Evolutionary conservation across 2,888 invertebrate genomes (phyloP).

Genomic region (Mythimna pallens): DNA sequence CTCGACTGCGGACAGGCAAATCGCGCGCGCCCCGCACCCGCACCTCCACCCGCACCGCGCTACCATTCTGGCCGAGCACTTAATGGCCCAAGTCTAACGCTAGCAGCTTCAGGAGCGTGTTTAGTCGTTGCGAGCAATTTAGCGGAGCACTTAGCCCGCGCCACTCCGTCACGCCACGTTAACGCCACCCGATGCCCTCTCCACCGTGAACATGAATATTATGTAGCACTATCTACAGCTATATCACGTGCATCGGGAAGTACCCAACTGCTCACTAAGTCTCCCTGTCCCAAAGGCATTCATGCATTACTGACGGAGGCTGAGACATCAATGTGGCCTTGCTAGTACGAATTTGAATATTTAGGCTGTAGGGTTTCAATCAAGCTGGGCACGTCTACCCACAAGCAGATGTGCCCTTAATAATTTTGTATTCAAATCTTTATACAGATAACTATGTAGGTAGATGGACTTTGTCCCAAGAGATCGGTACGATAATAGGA

Average conservation of each 20-base stretch:
- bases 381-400: conserved; percentile 23
- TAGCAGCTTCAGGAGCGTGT: conserved; percentile 63
- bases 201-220: conserved; percentile 68
- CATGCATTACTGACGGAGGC: conserved; percentile 51
- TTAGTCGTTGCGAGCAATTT: conserved; percentile 80
- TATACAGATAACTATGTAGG: background rate
- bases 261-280: conserved; percentile 53
- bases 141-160: conserved; percentile 79
- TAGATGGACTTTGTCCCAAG: background rate
- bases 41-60: no score
- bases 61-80: conserved; percentile 3
- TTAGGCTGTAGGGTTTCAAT: conserved; percentile 47
- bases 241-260: conserved; percentile 52
- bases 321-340: conserved; percentile 43
- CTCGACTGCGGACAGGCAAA: no score
- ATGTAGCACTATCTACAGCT: conserved; percentile 55
- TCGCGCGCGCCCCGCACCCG: no score
- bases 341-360: conserved; percentile 46
- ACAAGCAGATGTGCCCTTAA: conserved; percentile 33
- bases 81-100: conserved; percentile 52
- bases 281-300: conserved; percentile 50
- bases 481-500: background rate
- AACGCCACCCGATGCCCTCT: conserved; percentile 71
- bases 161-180: conserved; percentile 80
- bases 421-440: conserved; percentile 8